Evolutionary conservation across 2,888 invertebrate genomes (phyloP).

Genomic region (Hylaea fasciaria): DNA sequence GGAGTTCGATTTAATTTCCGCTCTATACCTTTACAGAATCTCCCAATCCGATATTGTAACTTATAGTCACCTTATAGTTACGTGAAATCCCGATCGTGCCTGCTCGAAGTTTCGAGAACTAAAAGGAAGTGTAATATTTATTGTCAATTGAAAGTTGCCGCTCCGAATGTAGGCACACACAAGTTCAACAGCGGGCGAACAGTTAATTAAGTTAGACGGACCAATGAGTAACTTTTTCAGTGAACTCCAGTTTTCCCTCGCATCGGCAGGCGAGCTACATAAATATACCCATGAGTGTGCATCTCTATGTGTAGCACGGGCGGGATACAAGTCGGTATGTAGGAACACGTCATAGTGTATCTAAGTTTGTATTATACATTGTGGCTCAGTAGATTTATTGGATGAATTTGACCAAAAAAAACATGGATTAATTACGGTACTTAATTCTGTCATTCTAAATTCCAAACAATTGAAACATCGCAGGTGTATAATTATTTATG

Average conservation of each 20-base stretch:
- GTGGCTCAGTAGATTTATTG: too few species aligned
- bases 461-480: too few species aligned
- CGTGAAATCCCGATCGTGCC: constrained; percentile 7
- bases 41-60: too few species aligned
- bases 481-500: too few species aligned
- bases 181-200: constrained; percentile 33
- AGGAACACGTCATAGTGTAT: too few species aligned
- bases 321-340: too few species aligned
- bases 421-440: too few species aligned
- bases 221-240: constrained; percentile 43
- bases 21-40: too few species aligned
- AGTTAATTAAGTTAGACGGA: constrained; percentile 41
- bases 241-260: constrained; percentile 38
- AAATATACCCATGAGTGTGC: neutral
- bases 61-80: neutral
- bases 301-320: neutral
- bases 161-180: constrained; percentile 25
- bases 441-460: too few species aligned
- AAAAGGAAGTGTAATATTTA: constrained; percentile 34
- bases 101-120: constrained; percentile 15
- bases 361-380: too few species aligned
- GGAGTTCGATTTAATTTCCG: too few species aligned
- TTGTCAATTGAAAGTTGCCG: constrained; percentile 36
- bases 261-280: constrained; percentile 4
- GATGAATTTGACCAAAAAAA: too few species aligned